Evolutionary conservation across 2,113 vertebrate species (phyloP).

Genomic region (Grus americana): DNA sequence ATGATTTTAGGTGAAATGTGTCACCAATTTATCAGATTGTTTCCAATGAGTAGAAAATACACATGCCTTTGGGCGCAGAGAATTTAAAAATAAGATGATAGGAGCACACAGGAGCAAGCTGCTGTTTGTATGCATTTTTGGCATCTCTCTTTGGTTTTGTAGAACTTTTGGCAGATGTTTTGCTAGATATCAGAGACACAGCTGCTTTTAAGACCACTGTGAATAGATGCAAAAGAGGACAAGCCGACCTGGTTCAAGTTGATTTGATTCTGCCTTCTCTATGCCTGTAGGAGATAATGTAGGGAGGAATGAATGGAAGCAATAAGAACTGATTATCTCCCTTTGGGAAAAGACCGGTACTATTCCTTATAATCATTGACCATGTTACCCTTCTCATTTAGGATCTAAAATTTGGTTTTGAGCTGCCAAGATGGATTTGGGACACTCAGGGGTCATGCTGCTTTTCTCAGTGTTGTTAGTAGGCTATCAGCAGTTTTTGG

Average conservation of each 20-base stretch:
- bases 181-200: neutral
- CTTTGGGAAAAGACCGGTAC: neutral
- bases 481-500: neutral
- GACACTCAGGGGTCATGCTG: neutral
- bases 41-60: neutral
- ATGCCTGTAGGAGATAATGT: neutral
- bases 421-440: neutral
- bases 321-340: neutral
- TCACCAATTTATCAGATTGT: neutral
- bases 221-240: neutral
- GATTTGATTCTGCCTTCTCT: neutral
- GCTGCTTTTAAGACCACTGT: neutral
- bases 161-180: constrained; percentile 10
- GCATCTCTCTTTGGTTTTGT: neutral
- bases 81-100: neutral
- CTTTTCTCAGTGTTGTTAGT: neutral
- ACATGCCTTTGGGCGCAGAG: neutral
- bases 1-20: neutral
- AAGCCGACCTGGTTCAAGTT: neutral
- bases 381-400: neutral
- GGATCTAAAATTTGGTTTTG: neutral
- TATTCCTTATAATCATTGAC: neutral
- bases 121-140: neutral
- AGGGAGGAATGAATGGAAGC: neutral
- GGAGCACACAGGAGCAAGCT: neutral